phyloP scores from a whole-genome alignment of 1,140 invertebrate genomes.

The Drosophila repletoides region DNA sequence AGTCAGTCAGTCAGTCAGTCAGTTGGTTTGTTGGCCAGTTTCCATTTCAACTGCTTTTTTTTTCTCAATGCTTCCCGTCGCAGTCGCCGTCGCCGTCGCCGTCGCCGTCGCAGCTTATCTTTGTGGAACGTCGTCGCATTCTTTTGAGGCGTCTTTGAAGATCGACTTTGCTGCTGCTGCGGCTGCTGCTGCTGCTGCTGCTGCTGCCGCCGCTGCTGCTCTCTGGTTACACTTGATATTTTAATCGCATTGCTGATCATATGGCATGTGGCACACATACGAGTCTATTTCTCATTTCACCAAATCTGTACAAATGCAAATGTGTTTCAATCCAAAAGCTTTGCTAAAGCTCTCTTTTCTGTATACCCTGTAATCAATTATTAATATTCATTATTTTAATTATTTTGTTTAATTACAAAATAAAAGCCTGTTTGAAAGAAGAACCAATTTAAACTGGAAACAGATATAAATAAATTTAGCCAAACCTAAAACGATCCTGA shows the following conservation, averaged over 20 bases:
- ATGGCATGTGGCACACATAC: slow-evolving; percentile 37
- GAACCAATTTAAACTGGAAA: too few species aligned
- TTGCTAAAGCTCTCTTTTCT: neutral
- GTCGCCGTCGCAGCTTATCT: slow-evolving; percentile 43
- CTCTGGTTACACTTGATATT: slow-evolving; percentile 61
- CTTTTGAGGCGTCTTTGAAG: slow-evolving; percentile 26
- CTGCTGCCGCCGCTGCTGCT: neutral
- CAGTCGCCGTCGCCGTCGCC: slow-evolving; percentile 10
- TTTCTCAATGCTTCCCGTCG: slow-evolving; percentile 13
- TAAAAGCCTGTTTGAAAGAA: too few species aligned
- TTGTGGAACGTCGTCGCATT: slow-evolving; percentile 50
- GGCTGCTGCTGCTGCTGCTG: neutral
- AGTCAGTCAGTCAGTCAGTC: slow-evolving; percentile 55
- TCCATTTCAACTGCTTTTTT: slow-evolving; percentile 58
- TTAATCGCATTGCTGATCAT: slow-evolving; percentile 76
- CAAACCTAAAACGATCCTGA: too few species aligned
- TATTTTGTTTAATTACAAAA: too few species aligned
- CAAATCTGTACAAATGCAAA: slow-evolving; percentile 38
- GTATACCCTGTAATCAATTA: slow-evolving; percentile 21
- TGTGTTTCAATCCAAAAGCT: slow-evolving; percentile 15
- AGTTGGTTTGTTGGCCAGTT: slow-evolving; percentile 50
- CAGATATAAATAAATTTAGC: too few species aligned
- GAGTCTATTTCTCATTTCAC: slow-evolving; percentile 40
- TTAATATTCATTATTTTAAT: too few species aligned
- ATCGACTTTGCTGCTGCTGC: slow-evolving; percentile 3